Percentiles rank a stretch among this genome's conserved stretches.
Conservation (phyloP, 2,888 invertebrate genomes). For the Metellina segmentata region DNA sequence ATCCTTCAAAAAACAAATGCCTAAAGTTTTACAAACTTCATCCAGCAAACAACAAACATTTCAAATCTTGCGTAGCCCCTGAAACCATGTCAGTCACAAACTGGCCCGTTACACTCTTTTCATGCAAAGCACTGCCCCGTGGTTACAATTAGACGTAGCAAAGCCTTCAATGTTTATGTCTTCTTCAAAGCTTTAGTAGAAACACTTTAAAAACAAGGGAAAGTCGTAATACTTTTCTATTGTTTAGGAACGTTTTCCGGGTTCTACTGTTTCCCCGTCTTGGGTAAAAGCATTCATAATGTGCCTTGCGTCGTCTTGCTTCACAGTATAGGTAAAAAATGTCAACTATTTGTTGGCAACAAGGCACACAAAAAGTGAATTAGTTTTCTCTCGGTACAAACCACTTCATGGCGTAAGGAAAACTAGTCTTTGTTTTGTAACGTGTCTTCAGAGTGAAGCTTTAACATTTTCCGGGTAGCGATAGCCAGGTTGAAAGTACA, state of each 20-base stretch:
- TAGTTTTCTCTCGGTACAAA: too few relatives aligned
- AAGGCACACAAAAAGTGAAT: too few relatives aligned
- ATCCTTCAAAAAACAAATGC: too few relatives aligned
- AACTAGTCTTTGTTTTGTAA: too few relatives aligned
- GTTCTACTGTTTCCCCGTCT: not conserved
- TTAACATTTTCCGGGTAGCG: too few relatives aligned
- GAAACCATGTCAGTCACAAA: not conserved
- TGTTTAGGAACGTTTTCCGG: slow-evolving; percentile 8
- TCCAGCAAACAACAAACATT: not conserved
- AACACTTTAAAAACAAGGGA: not conserved
- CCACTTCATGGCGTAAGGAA: too few relatives aligned
- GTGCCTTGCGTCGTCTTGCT: too few relatives aligned
- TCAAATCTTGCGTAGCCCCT: not conserved
- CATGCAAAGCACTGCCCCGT: not conserved
- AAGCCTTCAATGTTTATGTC: not conserved
- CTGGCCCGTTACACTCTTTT: slow-evolving; percentile 16
- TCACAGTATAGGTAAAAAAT: too few relatives aligned
- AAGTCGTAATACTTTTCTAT: not conserved
- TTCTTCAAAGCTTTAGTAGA: not conserved
- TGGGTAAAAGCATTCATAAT: not conserved
- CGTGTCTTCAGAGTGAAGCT: too few relatives aligned
- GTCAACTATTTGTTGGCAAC: too few relatives aligned
- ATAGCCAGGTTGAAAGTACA: too few relatives aligned
- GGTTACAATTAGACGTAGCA: not conserved
- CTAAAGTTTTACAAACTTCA: not conserved